Base-by-base conservation (phyloP, 2,888 invertebrate species). In the Miltochrista miniata region DNA sequence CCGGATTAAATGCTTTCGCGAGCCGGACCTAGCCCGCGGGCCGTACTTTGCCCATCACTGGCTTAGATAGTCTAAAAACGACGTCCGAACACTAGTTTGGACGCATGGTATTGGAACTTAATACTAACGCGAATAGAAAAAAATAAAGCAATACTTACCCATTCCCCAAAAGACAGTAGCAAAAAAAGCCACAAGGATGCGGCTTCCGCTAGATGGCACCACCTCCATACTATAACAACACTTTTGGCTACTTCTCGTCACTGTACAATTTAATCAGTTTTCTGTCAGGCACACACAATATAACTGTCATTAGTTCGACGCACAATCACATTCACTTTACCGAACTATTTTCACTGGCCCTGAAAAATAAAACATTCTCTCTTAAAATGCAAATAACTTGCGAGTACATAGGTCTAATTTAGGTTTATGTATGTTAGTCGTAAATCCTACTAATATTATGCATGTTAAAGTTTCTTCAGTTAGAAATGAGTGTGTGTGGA, bases 111-210 rank as follows among this genome's bases (percentile, higher is more conserved):
- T 2, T 30, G 5, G 11, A 31, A 18, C 7, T n/a, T 30, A 13
- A 24, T 13, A 35, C 12, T 35, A 24, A 24, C 5, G 18, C 5
- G 18, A 24, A 24, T 24, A 24, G 5, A 24, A 24, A 24, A 2
- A 24, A 24, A 24, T 24, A 4, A 4, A 24, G 5, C 3, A 7
- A 47, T 40, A 47, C 90, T 88, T 64, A 91, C 90, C 90, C 79
- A 90, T 88, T 64, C 88, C 88, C 90, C 90, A 90, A 61, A 90
- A 87, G 56, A 86, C 80, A 14, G 86, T 86, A 61, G 87, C 84
- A 68, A 90, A 83, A 75, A 90, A 88, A 43, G 86, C 90, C 85
- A 90, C 88, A 58, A 86, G 77, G 69, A 89, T 82, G 83, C 87
- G 90, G 83, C 87, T 84, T 59, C 84, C 83, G 47, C 76, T 74